Evolutionary conservation across 2,797 vertebrate genomes (phyloP).

Genomic region (Poecilia gillii): DNA sequence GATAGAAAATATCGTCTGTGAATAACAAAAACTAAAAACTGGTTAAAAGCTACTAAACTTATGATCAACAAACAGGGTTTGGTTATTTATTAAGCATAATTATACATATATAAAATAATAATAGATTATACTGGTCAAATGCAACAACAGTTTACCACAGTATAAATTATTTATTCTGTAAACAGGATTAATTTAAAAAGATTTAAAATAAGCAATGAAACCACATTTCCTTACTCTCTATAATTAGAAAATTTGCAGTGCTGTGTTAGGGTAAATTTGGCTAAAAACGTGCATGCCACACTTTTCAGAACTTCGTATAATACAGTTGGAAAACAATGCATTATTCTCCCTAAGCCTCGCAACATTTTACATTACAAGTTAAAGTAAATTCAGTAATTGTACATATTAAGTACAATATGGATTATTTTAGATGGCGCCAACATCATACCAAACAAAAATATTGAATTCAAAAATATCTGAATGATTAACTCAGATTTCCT

Average conservation of each 20-base stretch:
- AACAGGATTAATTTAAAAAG: neutral
- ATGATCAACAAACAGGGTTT: neutral
- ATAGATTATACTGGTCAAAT: neutral
- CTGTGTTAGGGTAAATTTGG: neutral
- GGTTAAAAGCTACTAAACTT: neutral
- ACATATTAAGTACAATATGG: neutral
- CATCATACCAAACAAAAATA: neutral
- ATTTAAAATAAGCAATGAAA: neutral
- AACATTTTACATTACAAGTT: neutral
- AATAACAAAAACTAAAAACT: neutral
- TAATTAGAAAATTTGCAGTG: too few relatives aligned
- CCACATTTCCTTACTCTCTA: neutral
- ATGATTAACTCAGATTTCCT: neutral
- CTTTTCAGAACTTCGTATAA: neutral
- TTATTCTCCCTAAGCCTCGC: neutral
- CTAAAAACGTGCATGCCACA: neutral
- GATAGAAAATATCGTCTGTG: conserved; percentile 4
- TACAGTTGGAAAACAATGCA: neutral
- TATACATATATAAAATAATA: neutral
- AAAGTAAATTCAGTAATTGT: neutral
- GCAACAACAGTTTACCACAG: neutral
- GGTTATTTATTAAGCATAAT: conserved; percentile 14
- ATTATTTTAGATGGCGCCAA: neutral
- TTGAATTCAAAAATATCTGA: neutral
- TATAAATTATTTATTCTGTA: neutral